Percentiles rank a stretch among this genome's conserved stretches.
phyloP scores from a whole-genome alignment of 2,888 invertebrate species.

The Nomada fucata region DNA sequence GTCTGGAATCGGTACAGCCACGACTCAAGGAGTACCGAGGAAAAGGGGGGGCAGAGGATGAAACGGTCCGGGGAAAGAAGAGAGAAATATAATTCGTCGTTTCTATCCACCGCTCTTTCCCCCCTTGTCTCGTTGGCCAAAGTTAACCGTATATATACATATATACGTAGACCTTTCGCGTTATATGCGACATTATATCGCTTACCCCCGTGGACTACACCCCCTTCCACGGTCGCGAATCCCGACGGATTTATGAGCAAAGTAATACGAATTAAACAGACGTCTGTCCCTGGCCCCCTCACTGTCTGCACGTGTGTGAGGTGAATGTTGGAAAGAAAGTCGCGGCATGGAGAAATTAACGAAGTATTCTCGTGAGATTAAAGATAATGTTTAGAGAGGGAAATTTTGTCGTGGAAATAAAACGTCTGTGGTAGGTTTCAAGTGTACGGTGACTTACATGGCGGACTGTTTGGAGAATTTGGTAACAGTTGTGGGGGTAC shows the following conservation, averaged over 20 bases:
- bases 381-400: neutral
- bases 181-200: slow-evolving; percentile 75
- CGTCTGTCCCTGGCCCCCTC: slow-evolving; percentile 64
- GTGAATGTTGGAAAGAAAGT: slow-evolving; percentile 20
- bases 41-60: slow-evolving; percentile 49
- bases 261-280: slow-evolving; percentile 82
- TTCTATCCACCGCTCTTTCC: slow-evolving; percentile 39
- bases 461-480: neutral
- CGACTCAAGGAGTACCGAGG: slow-evolving; percentile 63
- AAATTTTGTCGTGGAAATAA: neutral
- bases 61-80: slow-evolving; percentile 17
- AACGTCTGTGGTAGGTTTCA: neutral
- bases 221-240: slow-evolving; percentile 64
- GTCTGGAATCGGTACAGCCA: slow-evolving; percentile 77
- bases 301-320: neutral
- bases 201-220: slow-evolving; percentile 41
- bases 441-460: neutral
- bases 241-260: slow-evolving; percentile 79
- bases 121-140: slow-evolving; percentile 36
- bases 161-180: slow-evolving; percentile 48
- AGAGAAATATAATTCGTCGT: slow-evolving; percentile 38
- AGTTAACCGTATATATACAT: slow-evolving; percentile 23
- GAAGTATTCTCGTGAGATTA: slow-evolving; percentile 3
- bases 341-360: neutral
- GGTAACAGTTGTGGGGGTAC: too few species aligned